Evolutionary conservation across 2,888 invertebrate species (phyloP), one percentile per base, ranked within the genome.

Genomic region (Linnaemya tessellans): DNA sequence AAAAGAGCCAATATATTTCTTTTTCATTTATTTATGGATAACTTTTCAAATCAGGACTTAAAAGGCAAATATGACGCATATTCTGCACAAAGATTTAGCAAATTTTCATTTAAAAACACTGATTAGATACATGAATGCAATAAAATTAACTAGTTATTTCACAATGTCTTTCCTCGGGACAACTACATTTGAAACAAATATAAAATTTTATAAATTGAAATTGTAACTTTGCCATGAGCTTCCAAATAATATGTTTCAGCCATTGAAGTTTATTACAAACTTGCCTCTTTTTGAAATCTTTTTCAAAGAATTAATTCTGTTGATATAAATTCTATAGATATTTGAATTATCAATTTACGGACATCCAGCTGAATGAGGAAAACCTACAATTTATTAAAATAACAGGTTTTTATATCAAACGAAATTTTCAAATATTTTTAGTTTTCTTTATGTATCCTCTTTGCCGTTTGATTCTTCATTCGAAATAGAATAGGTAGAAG

Each of bases 401-500:
- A 77, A 73, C 77, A 38, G 71, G 67, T 78, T 64, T 77, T 80
- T 41, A 43, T 25, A 78, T 81, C 65, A 70, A 65, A 65, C 49
- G 38, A 74, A 79, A 11, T 70, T 70, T 79, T 70, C n/a, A 84
- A 78, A 35, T 35, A 38, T 18, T 73, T 68, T 46, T 56, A 77
- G 25, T 25, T 60, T 56, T 35, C 35, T 54, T 1, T 46, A 22
- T 13, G 13, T 71, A 46, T 51, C 46, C 11, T 43, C 3, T n/a
- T 46, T n/a, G 38, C n/a, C 56, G 22, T 67, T 60, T 67, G 20
- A 13, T 56, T 30, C 22, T 22, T 68, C 51, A 56, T 56, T 51
- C 18, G 11, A 64, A 38, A 62, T 65, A 62, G 60, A 71, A 75
- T 82, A 67, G 82, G n/a, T 85, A 70, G 62, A 67, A 67, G 82